Evolutionary conservation across 2,888 invertebrate species (phyloP).

Genomic region (Zygogramma bicolorata): DNA sequence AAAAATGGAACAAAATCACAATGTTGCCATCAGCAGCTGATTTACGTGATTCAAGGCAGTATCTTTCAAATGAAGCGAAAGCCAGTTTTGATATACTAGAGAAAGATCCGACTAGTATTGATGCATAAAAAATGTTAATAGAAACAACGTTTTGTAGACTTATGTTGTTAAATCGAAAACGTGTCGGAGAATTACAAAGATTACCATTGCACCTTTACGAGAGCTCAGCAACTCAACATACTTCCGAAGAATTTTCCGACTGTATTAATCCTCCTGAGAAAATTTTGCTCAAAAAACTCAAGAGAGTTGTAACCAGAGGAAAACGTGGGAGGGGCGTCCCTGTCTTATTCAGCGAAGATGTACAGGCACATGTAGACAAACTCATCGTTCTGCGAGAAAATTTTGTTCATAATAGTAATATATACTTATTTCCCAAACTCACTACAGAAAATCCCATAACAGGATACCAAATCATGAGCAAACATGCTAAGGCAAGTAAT

Average conservation of each 20-base stretch:
- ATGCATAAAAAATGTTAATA: conserved; percentile 37
- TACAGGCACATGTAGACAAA: conserved; percentile 45
- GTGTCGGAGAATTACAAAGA: conserved; percentile 51
- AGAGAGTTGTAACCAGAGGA: conserved; percentile 31
- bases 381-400: conserved; percentile 16
- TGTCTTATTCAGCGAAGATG: conserved; percentile 44
- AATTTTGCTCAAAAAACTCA: conserved; percentile 31
- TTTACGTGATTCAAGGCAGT: conserved; percentile 13
- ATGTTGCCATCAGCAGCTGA: conserved; percentile 26
- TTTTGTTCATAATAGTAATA: conserved; percentile 25
- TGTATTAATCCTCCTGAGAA: conserved; percentile 13
- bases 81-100: conserved; percentile 12
- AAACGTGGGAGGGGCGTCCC: conserved; percentile 34
- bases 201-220: conserved; percentile 22
- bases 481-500: conserved; percentile 43
- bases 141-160: conserved; percentile 48
- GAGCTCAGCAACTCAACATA: neutral
- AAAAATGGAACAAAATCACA: conserved; percentile 45
- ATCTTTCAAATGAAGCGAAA: conserved; percentile 10
- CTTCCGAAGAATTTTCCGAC: conserved; percentile 39
- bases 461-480: conserved; percentile 48
- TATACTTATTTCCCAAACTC: conserved; percentile 36
- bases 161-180: conserved; percentile 48
- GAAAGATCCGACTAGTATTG: conserved; percentile 5
- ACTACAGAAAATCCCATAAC: conserved; percentile 30